Percentiles rank a stretch among this genome's conserved stretches.
These are phyloP conservation scores for Bucco capensis DNA, from an alignment of 2,113 vertebrate genomes.

Conservation along the genomic window DNA sequence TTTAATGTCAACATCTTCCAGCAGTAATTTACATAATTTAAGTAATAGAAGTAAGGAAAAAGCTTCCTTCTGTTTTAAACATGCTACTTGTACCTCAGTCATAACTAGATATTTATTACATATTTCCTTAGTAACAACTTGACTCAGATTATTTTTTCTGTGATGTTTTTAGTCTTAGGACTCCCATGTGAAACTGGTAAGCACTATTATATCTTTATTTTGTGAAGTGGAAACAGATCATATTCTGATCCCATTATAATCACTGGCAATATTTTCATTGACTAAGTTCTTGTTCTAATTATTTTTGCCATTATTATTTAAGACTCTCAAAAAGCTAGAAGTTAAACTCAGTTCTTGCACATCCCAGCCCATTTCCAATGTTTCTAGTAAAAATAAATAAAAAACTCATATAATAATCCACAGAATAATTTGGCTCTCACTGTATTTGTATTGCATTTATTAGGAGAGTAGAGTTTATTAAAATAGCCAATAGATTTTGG, in stretches of 20 bases:
- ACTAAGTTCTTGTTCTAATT: conserved; percentile 45
- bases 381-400: not conserved
- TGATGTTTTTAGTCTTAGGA: not conserved
- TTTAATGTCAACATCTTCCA: not conserved
- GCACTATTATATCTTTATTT: not conserved
- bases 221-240: not conserved
- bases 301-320: conserved; percentile 50
- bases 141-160: not conserved
- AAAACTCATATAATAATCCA: not conserved
- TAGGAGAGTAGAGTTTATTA: not conserved
- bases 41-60: not conserved
- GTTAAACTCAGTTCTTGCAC: not conserved
- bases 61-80: not conserved
- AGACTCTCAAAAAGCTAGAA: conserved; percentile 14
- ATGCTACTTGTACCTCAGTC: not conserved
- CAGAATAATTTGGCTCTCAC: not conserved
- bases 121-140: not conserved
- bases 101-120: not conserved
- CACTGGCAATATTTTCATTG: conserved; percentile 20
- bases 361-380: not conserved
- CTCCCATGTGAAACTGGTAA: not conserved
- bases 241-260: conserved; percentile 24
- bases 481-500: not conserved
- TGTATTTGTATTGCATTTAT: not conserved
- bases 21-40: not conserved